These are phyloP conservation scores for Montipora efflorescens DNA, from an alignment of 64 coral and sea anemone genomes.

Conservation along the genomic window DNA sequence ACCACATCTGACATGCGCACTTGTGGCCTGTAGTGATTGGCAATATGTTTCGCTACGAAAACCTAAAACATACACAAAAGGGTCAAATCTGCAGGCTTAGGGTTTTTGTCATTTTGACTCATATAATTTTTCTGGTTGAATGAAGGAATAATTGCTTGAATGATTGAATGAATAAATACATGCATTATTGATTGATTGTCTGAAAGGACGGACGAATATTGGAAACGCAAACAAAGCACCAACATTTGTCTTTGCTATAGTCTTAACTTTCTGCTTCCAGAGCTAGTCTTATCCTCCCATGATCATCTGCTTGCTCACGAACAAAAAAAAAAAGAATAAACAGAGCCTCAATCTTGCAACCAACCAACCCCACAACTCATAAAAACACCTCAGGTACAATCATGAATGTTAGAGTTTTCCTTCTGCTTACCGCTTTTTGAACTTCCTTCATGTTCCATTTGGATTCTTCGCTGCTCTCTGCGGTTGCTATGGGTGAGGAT, in stretches of 20 bases:
- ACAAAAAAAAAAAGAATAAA: no score
- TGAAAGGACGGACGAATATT: no score
- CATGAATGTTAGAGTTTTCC: background rate
- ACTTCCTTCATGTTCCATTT: conserved; percentile 88
- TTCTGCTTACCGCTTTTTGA: conserved; percentile 62
- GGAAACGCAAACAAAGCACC: no score
- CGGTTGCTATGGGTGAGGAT: conserved; percentile 64
- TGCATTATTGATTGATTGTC: no score
- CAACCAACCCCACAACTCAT: no score
- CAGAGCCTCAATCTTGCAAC: background rate
- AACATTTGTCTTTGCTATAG: no score
- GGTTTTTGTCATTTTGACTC: no score
- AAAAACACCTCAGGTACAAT: no score
- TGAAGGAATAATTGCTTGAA: no score
- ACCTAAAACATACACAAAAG: conserved; percentile 45
- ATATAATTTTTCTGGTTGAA: no score
- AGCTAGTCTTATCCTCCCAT: background rate
- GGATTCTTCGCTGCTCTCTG: conserved; percentile 79
- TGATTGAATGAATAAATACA: no score
- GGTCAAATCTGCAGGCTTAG: no score
- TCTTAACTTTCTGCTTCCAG: background rate
- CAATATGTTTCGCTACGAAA: conserved; percentile 80
- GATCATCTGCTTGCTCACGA: background rate
- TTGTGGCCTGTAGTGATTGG: conserved; percentile 20
- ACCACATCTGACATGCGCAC: conserved; percentile 59